Percentiles rank a stretch among this genome's conserved stretches.
Evolutionary conservation across 2,797 vertebrate genomes (phyloP).

Genomic region (Microctenopoma lineatum): DNA sequence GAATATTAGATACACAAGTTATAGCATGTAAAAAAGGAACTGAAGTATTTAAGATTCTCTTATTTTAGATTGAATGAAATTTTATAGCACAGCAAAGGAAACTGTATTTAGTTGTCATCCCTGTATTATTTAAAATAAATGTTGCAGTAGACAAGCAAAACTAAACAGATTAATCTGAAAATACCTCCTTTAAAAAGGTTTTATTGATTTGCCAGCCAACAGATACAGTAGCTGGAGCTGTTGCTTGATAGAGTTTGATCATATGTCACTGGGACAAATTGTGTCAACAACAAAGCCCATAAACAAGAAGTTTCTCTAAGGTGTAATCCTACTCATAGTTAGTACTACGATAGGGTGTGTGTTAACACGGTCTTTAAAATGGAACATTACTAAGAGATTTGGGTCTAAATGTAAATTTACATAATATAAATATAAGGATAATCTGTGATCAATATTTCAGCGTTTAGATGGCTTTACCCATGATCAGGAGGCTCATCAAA

Average conservation of each 20-base stretch:
- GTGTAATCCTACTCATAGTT: constrained; percentile 1
- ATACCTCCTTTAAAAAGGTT: not conserved
- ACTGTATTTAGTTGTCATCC: not conserved
- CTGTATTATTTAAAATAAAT: constrained; percentile 1
- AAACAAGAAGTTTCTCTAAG: not conserved
- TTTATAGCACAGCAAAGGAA: not conserved
- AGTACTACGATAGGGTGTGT: not conserved
- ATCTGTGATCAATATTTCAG: not conserved
- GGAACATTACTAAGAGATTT: not conserved
- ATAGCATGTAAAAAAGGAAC: too few relatives aligned
- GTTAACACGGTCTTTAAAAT: not conserved
- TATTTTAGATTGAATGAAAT: not conserved
- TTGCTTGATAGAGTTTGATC: not conserved
- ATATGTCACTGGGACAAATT: constrained; percentile 8
- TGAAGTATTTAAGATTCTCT: too few relatives aligned
- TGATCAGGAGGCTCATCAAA: constrained; percentile 90
- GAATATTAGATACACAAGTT: too few relatives aligned
- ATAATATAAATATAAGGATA: too few relatives aligned
- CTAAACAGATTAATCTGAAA: constrained; percentile 8
- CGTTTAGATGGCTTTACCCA: constrained; percentile 87
- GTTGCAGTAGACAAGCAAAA: not conserved
- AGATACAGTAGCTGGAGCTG: not conserved
- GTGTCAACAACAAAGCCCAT: constrained; percentile 18
- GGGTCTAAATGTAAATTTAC: not conserved
- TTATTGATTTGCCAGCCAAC: constrained; percentile 3